Evolutionary conservation across 1,140 invertebrate genomes (phyloP).

Genomic region (Dendrolimus kikuchii): DNA sequence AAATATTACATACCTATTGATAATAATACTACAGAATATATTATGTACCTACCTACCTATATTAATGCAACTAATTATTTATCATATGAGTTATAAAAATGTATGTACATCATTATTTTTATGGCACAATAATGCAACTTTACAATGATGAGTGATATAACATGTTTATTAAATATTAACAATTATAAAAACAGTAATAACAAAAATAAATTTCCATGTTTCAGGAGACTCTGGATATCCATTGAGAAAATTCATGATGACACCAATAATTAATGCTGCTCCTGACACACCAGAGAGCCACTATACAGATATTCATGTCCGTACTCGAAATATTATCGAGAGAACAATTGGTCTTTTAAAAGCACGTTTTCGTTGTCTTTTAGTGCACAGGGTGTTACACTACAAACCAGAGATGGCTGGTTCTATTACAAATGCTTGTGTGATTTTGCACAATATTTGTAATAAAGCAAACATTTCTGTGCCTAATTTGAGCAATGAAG

Average conservation of each 20-base stretch:
- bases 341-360: conserved; percentile 32
- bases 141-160: no score
- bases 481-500: no score
- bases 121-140: no score
- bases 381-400: conserved; percentile 28
- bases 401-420: conserved; percentile 27
- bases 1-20: no score
- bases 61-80: no score
- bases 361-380: conserved; percentile 27
- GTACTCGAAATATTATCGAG: conserved; percentile 13
- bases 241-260: conserved; percentile 21
- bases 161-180: no score
- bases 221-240: conserved; percentile 27
- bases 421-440: conserved; percentile 31
- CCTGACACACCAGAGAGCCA: conserved; percentile 15
- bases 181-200: no score
- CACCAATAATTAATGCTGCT: conserved; percentile 18
- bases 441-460: conserved; percentile 35
- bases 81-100: no score
- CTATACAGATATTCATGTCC: conserved; percentile 14
- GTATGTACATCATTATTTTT: no score
- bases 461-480: conserved; percentile 8
- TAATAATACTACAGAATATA: no score
- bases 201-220: conserved; percentile 1
- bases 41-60: no score